These are phyloP conservation scores for Psittacula echo DNA, from an alignment of 2,797 vertebrate genomes.

Conservation along the genomic window DNA sequence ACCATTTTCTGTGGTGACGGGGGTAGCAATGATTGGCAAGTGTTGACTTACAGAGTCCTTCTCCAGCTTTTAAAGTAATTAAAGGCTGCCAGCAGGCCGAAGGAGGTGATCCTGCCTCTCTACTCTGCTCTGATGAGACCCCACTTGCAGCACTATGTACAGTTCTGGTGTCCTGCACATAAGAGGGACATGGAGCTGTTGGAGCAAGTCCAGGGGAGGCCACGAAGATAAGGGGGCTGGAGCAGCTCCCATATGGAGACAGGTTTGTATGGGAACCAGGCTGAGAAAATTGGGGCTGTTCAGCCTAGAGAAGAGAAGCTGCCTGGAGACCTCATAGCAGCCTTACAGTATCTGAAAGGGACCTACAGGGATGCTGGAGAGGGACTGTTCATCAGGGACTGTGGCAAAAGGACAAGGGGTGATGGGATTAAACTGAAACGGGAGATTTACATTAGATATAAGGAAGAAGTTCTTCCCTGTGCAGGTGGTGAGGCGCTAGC, in stretches of 20 bases:
- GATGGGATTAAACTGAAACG: neutral
- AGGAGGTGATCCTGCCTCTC: neutral
- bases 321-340: neutral
- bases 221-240: neutral
- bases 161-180: neutral
- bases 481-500: neutral
- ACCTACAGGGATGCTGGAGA: neutral
- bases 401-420: neutral
- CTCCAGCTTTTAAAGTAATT: neutral
- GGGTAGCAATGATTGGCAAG: neutral
- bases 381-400: neutral
- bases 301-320: neutral
- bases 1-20: neutral
- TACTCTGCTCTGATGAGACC: neutral
- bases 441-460: neutral
- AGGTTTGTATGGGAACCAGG: neutral
- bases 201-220: neutral
- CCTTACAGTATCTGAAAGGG: neutral
- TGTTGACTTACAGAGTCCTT: neutral
- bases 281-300: neutral
- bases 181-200: neutral
- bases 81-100: neutral
- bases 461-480: neutral
- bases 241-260: neutral
- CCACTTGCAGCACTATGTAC: neutral